Evolutionary conservation across 2,113 vertebrate genomes (phyloP).

Genomic region (Polyodon spathula): DNA sequence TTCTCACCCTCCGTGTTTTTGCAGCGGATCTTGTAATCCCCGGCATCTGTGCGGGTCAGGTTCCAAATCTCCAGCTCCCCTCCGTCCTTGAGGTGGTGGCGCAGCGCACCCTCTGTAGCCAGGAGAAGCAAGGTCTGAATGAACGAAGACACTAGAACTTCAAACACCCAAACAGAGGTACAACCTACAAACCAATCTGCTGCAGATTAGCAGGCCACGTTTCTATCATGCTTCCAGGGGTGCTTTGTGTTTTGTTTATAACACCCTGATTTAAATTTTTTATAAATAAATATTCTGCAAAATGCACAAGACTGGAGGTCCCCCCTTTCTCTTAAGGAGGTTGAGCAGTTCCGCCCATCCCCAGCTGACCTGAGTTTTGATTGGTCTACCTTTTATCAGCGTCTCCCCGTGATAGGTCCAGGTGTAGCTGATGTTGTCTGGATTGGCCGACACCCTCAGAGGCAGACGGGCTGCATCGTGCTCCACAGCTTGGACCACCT

Average conservation of each 20-base stretch:
- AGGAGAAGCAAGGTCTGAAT: slow-evolving; percentile 17
- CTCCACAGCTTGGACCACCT: slow-evolving; percentile 45
- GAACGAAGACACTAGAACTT: background rate
- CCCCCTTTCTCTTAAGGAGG: too few species aligned
- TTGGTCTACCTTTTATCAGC: slow-evolving; percentile 53
- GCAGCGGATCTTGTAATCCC: slow-evolving; percentile 48
- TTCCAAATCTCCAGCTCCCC: slow-evolving; percentile 52
- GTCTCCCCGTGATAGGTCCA: slow-evolving; percentile 47
- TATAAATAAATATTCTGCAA: too few species aligned
- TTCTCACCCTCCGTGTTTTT: slow-evolving; percentile 48
- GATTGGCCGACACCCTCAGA: slow-evolving; percentile 54
- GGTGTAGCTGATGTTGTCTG: slow-evolving; percentile 48
- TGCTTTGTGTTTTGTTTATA: too few species aligned
- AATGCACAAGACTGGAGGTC: background rate
- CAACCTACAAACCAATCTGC: too few species aligned
- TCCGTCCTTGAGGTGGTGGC: slow-evolving; percentile 34
- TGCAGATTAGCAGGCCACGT: too few species aligned
- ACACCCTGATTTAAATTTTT: too few species aligned
- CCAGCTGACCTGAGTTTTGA: background rate
- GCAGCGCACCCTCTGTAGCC: slow-evolving; percentile 30
- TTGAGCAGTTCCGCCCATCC: too few species aligned
- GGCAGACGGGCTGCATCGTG: slow-evolving; percentile 47
- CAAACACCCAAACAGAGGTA: background rate
- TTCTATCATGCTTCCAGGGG: too few species aligned
- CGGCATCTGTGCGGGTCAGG: slow-evolving; percentile 47